Evolutionary conservation across 2,113 vertebrate species (phyloP).

Genomic region (Nyctibius bracteatus): DNA sequence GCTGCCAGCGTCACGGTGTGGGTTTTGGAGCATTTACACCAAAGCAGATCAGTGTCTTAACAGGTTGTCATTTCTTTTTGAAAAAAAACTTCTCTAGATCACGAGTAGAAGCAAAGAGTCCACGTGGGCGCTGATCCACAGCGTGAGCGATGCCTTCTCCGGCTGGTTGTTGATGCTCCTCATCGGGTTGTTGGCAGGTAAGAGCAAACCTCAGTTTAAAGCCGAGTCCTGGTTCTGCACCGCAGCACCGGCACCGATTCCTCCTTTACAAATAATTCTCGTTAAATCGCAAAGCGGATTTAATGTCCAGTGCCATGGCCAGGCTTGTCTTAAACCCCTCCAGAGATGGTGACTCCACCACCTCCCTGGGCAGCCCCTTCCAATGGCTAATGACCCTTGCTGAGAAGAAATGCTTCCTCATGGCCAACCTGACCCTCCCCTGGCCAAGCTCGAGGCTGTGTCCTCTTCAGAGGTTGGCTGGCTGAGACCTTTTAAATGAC

Average conservation of each 20-base stretch:
- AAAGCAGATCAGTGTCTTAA: neutral
- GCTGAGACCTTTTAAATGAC: neutral
- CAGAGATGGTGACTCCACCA: too few species aligned
- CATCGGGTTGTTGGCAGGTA: conserved; percentile 92
- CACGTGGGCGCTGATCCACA: conserved; percentile 84
- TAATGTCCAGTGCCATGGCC: too few species aligned
- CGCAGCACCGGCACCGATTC: rapidly evolving
- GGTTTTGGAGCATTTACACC: neutral
- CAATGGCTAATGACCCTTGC: too few species aligned
- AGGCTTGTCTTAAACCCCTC: too few species aligned
- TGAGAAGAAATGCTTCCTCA: too few species aligned
- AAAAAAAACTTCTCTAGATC: conserved; percentile 75
- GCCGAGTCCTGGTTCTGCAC: rapidly evolving
- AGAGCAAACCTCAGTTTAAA: neutral
- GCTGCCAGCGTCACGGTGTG: rapidly evolving
- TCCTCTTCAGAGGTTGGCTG: neutral
- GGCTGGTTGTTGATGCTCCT: conserved; percentile 97
- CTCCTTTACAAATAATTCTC: too few species aligned
- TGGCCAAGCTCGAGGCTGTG: too few species aligned
- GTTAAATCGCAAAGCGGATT: too few species aligned
- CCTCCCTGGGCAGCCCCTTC: too few species aligned
- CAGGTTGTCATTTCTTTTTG: neutral
- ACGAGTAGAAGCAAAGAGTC: conserved; percentile 90
- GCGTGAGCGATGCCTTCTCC: conserved; percentile 92
- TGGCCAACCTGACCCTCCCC: too few species aligned